Evolutionary conservation across 2,113 vertebrate genomes (phyloP).

Genomic region (Psephotus haematonotus): DNA sequence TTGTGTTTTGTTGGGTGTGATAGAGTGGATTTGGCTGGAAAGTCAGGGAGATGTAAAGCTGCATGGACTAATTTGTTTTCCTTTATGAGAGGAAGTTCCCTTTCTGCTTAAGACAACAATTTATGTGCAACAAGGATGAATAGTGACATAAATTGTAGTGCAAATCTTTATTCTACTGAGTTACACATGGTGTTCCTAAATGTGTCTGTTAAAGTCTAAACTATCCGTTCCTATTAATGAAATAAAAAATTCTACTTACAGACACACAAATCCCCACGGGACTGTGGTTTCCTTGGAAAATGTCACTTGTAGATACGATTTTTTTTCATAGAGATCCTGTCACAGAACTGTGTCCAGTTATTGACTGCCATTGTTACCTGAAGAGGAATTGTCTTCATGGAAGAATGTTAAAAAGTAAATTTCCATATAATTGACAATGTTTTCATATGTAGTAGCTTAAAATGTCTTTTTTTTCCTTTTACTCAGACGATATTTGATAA

Average conservation of each 20-base stretch:
- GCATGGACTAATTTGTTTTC: not conserved
- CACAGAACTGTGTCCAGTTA: not conserved
- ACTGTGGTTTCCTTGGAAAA: not conserved
- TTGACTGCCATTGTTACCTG: not conserved
- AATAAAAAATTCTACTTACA: not conserved
- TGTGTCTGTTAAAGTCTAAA: not conserved
- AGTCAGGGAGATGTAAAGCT: not conserved
- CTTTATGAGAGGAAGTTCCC: not conserved
- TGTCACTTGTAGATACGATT: not conserved
- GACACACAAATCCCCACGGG: not conserved
- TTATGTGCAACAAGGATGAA: not conserved
- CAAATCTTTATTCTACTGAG: not conserved
- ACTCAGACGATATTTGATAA: not conserved
- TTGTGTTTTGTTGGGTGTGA: not conserved
- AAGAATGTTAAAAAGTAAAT: not conserved
- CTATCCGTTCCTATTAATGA: not conserved
- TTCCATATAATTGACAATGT: not conserved
- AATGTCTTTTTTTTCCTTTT: not conserved
- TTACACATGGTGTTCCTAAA: not conserved
- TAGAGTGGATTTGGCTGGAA: not conserved
- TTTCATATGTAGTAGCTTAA: not conserved
- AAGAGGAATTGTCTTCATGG: not conserved
- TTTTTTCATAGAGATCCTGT: not conserved
- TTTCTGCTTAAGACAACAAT: not conserved
- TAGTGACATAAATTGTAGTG: not conserved